A percentile compares a stretch with the other conserved stretches of the same genome.
phyloP scores from a whole-genome alignment of 2,797 vertebrate species.

The Denticeps clupeoides region DNA sequence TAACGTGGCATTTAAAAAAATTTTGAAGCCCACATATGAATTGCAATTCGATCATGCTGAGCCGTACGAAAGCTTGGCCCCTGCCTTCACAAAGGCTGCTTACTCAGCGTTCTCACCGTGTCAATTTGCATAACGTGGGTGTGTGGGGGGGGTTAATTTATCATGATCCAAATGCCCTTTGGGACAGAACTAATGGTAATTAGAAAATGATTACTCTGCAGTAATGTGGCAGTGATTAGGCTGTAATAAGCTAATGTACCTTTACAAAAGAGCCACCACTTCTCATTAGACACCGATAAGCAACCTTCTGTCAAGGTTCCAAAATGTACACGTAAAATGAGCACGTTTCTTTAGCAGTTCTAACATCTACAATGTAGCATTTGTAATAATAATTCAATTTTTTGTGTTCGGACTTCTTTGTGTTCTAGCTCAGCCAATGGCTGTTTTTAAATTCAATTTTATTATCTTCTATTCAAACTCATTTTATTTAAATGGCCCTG shows the following conservation, averaged over 20 bases:
- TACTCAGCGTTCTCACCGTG: constrained; percentile 17
- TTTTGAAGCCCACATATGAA: not conserved
- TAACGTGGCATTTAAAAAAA: too few relatives aligned
- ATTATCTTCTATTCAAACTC: too few relatives aligned
- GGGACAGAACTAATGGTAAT: constrained; percentile 26
- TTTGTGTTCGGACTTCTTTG: too few relatives aligned
- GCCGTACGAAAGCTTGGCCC: not conserved
- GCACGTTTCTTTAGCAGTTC: too few relatives aligned
- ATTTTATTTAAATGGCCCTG: too few relatives aligned
- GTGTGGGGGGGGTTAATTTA: constrained; percentile 28
- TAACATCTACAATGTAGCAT: too few relatives aligned
- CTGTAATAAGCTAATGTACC: constrained; percentile 31
- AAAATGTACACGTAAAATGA: not conserved
- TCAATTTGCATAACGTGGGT: constrained; percentile 26
- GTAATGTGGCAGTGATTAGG: constrained; percentile 30
- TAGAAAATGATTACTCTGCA: constrained; percentile 34
- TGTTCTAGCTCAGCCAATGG: too few relatives aligned
- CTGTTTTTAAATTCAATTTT: too few relatives aligned
- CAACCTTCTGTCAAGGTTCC: constrained; percentile 12
- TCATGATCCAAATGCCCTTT: constrained; percentile 22
- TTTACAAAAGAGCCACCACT: constrained; percentile 14
- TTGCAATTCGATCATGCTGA: too few relatives aligned
- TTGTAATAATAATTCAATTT: too few relatives aligned
- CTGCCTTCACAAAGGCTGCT: constrained; percentile 3
- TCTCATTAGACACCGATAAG: constrained; percentile 19